These are phyloP conservation scores for Saguinus midas DNA, from an alignment of 2,113 vertebrate species.

Conservation along the genomic window DNA sequence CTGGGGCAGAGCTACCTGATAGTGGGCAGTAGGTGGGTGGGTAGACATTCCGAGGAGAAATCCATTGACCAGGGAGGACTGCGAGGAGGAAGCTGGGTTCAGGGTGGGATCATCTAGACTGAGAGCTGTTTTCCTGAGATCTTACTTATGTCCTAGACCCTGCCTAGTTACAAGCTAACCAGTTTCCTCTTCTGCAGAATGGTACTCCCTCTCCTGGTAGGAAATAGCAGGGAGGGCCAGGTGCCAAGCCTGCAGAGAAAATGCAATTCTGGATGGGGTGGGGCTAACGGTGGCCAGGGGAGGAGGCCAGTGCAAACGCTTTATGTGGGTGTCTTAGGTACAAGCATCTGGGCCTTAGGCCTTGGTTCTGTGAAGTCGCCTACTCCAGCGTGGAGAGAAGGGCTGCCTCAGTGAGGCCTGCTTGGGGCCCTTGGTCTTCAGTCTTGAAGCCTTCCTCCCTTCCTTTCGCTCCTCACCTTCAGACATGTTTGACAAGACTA, in stretches of 20 bases:
- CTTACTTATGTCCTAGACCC: background rate
- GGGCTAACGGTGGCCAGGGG: background rate
- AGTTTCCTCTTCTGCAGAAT: background rate
- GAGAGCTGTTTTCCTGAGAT: background rate
- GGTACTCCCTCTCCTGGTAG: background rate
- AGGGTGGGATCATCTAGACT: background rate
- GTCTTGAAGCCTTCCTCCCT: background rate
- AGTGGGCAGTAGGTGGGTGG: background rate
- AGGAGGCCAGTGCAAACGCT: too few relatives aligned
- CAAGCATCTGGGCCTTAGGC: background rate
- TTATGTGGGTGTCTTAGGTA: background rate
- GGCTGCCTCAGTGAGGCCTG: background rate
- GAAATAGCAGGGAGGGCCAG: background rate
- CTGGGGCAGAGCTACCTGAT: background rate
- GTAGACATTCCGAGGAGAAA: background rate
- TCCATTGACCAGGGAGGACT: background rate
- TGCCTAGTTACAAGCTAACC: background rate
- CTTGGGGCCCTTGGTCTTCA: background rate
- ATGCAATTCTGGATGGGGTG: background rate
- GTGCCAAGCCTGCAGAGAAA: background rate
- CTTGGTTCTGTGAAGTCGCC: background rate
- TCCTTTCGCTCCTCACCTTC: background rate
- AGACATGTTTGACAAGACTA: slow-evolving; percentile 98
- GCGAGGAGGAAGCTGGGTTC: background rate
- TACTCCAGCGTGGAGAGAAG: background rate